These are phyloP conservation scores for Sitta europaea DNA, from an alignment of 2,113 vertebrate species.

Conservation along the genomic window DNA sequence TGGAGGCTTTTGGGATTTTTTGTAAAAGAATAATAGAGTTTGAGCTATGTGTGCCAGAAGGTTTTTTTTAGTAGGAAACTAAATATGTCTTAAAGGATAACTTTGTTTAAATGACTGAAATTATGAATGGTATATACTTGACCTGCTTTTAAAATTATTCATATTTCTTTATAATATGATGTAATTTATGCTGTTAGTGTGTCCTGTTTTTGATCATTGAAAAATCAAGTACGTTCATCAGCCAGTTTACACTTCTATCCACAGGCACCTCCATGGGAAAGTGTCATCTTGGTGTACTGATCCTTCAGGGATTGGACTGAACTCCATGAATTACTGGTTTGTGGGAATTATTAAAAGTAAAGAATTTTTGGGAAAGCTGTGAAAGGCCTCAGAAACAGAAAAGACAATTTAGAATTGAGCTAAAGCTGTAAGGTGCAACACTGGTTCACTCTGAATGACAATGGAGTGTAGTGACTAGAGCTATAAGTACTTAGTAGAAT, in stretches of 20 bases:
- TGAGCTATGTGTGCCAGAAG: not conserved
- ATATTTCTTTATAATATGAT: not conserved
- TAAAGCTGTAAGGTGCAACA: too few species aligned
- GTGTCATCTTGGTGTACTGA: not conserved
- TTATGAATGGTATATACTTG: constrained; percentile 22
- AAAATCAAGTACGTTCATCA: not conserved
- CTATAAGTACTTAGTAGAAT: not conserved
- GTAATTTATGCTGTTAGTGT: not conserved
- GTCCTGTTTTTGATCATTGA: not conserved
- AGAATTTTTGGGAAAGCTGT: too few species aligned
- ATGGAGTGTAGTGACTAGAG: not conserved
- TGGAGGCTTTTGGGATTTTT: not conserved
- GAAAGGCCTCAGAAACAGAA: too few species aligned
- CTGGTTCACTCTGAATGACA: not conserved
- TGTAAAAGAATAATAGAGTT: not conserved
- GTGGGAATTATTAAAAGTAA: too few species aligned
- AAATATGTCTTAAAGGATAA: not conserved
- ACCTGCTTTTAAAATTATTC: not conserved
- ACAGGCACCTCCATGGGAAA: not conserved
- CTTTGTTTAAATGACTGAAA: constrained; percentile 38
- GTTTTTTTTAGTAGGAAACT: not conserved
- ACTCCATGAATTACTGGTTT: not conserved
- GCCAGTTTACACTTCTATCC: not conserved
- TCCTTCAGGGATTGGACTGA: not conserved
- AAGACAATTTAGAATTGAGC: too few species aligned